Evolutionary conservation across 2,113 vertebrate genomes (phyloP).

Genomic region (Chiloscyllium plagiosum): DNA sequence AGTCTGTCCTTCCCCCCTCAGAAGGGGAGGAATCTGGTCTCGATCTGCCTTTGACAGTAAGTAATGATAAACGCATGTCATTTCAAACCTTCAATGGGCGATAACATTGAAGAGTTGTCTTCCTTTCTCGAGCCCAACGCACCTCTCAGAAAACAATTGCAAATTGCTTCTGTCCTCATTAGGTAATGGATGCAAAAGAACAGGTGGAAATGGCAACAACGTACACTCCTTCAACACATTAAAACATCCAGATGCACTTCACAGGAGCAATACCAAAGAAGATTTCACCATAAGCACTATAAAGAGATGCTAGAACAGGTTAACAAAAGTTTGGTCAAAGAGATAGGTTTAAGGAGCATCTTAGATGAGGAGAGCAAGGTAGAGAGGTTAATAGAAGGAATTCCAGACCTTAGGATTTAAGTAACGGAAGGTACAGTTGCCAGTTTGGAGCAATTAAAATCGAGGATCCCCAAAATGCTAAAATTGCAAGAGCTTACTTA

Average conservation of each 20-base stretch:
- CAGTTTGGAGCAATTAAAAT: not conserved
- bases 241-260: not conserved
- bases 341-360: not conserved
- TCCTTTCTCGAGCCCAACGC: not conserved
- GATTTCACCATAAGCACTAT: not conserved
- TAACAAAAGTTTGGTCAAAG: not conserved
- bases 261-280: not conserved
- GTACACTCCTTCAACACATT: not conserved
- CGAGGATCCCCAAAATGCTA: not conserved
- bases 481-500: not conserved
- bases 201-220: not conserved
- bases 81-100: not conserved
- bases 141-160: not conserved
- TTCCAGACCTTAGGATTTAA: not conserved
- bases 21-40: slow-evolving; percentile 28
- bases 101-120: not conserved
- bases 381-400: not conserved
- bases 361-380: not conserved
- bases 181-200: not conserved
- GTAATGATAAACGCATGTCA: slow-evolving; percentile 3
- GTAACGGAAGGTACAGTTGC: not conserved
- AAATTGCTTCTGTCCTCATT: not conserved
- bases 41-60: slow-evolving; percentile 33
- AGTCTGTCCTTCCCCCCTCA: slow-evolving; percentile 32
- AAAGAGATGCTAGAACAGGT: not conserved